Evolutionary conservation across 1,140 invertebrate genomes (phyloP).

Genomic region (Mamestra configurata): DNA sequence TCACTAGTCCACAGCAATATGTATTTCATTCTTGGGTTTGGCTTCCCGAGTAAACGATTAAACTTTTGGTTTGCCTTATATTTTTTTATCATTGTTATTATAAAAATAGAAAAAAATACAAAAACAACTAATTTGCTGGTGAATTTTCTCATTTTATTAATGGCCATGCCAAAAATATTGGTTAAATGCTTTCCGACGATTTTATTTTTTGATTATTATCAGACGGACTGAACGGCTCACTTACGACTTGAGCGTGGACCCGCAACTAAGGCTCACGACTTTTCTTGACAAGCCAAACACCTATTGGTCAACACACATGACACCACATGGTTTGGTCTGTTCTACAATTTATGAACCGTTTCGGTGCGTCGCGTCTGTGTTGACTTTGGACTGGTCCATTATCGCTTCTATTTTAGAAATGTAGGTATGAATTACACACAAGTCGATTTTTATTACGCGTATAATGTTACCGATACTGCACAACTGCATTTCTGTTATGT

Average conservation of each 20-base stretch:
- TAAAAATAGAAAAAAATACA: neutral
- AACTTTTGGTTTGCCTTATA: neutral
- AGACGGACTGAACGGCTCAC: neutral
- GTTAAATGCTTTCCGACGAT: neutral
- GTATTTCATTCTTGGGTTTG: conserved; percentile 62
- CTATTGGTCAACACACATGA: neutral
- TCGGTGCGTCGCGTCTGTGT: neutral
- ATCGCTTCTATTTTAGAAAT: conserved; percentile 24
- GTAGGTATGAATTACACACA: neutral
- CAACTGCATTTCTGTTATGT: neutral
- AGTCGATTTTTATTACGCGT: neutral
- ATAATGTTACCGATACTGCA: conserved; percentile 10
- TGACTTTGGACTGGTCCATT: neutral
- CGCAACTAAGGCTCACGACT: neutral
- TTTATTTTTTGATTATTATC: neutral
- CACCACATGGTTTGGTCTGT: neutral
- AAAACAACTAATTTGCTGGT: neutral
- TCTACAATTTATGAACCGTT: neutral
- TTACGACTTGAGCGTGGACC: neutral
- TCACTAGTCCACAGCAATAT: conserved; percentile 69
- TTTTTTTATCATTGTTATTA: conserved; percentile 16
- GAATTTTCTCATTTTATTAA: conserved; percentile 4
- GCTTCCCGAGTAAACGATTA: neutral
- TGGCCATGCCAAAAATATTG: neutral
- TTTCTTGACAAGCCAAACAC: neutral